Percentiles rank a stretch among this genome's conserved stretches.
phyloP scores from a whole-genome alignment of 2,888 invertebrate genomes.

The Syritta pipiens region DNA sequence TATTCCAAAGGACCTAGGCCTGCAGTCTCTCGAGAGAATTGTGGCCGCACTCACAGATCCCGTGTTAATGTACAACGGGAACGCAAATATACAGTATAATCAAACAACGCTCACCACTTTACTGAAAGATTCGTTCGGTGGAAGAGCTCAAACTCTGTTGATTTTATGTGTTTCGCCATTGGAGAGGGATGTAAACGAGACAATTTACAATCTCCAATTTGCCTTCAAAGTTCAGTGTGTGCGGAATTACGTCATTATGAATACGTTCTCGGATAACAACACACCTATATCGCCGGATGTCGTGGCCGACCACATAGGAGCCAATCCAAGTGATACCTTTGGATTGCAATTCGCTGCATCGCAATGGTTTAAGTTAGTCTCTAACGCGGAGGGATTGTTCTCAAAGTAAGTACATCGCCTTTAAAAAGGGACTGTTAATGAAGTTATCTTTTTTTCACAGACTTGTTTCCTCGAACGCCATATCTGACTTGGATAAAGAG shows the following conservation, averaged over 20 bases:
- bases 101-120: slow-evolving; percentile 86
- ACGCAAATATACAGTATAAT: slow-evolving; percentile 79
- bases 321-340: slow-evolving; percentile 78
- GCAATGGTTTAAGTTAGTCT: slow-evolving; percentile 90
- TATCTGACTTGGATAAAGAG: slow-evolving; percentile 86
- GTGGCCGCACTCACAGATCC: slow-evolving; percentile 82
- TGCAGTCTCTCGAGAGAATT: slow-evolving; percentile 85
- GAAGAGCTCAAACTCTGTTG: slow-evolving; percentile 86
- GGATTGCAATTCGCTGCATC: slow-evolving; percentile 90
- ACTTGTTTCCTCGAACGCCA: slow-evolving; percentile 84
- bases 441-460: slow-evolving; percentile 67
- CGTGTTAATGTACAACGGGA: slow-evolving; percentile 75
- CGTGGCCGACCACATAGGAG: slow-evolving; percentile 55
- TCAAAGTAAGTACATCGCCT: slow-evolving; percentile 80
- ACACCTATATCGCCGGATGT: slow-evolving; percentile 80
- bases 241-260: slow-evolving; percentile 86
- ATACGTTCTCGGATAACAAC: slow-evolving; percentile 85
- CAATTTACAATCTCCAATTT: slow-evolving; percentile 85
- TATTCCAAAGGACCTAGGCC: slow-evolving; percentile 82
- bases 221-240: slow-evolving; percentile 85
- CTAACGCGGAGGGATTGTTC: slow-evolving; percentile 91
- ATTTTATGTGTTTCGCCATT: slow-evolving; percentile 87
- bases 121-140: slow-evolving; percentile 87
- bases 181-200: slow-evolving; percentile 84
- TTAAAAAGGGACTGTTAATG: neutral